Conservation (phyloP, 2,113 vertebrate genomes). For the Ardeotis arabs region DNA sequence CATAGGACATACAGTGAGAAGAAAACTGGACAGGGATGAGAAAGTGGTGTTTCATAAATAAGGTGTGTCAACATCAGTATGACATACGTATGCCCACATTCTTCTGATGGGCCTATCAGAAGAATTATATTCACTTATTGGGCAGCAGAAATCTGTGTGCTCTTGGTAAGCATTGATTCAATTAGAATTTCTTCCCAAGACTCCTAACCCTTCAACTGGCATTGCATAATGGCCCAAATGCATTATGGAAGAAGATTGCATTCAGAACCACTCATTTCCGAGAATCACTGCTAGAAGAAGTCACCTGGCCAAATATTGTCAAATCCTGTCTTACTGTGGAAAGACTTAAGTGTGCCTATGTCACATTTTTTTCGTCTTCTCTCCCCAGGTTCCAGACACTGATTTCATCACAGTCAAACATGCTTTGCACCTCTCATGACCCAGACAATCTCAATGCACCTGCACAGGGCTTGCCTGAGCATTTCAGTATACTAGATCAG, state of each 20-base stretch:
- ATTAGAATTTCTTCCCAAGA: neutral
- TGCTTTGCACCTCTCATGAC: neutral
- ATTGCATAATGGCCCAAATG: neutral
- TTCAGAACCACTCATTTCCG: neutral
- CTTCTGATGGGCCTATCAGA: neutral
- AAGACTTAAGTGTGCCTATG: neutral
- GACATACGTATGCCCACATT: accelerated
- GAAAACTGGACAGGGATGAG: neutral
- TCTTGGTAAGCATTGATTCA: neutral
- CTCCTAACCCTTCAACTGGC: neutral
- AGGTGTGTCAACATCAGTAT: neutral
- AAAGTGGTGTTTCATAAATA: neutral
- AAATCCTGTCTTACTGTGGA: neutral
- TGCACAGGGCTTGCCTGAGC: neutral
- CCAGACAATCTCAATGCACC: neutral
- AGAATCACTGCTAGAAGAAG: neutral
- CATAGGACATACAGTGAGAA: neutral
- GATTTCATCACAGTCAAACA: neutral
- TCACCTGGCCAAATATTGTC: neutral
- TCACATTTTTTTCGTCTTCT: neutral
- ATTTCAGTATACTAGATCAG: neutral
- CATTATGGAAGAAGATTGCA: neutral
- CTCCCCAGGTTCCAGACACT: neutral
- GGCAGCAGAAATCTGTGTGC: accelerated
- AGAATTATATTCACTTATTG: neutral